phyloP scores from a whole-genome alignment of 2,113 vertebrate species.

The Pavo muticus region DNA sequence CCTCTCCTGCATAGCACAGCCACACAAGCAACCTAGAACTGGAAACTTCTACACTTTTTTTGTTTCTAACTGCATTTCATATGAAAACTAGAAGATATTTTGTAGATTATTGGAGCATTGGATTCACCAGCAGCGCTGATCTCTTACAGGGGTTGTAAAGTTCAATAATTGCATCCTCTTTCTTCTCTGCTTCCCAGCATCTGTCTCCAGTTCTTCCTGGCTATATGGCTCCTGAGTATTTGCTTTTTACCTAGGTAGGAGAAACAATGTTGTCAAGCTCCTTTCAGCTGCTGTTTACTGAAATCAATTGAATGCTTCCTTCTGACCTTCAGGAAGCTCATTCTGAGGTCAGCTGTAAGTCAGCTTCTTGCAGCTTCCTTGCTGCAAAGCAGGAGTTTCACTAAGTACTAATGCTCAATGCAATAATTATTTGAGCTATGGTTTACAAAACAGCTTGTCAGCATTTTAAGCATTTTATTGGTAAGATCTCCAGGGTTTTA shows the following conservation, averaged over 20 bases:
- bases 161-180: not conserved
- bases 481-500: not conserved
- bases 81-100: not conserved
- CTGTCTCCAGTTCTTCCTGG: not conserved
- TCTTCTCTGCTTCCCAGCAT: not conserved
- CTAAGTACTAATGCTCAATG: not conserved
- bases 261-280: not conserved
- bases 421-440: not conserved
- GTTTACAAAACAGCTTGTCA: slow-evolving; percentile 19
- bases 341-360: not conserved
- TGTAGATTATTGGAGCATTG: not conserved
- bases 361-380: slow-evolving; percentile 18
- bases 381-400: not conserved
- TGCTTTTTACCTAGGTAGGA: not conserved
- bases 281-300: slow-evolving; percentile 23
- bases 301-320: slow-evolving; percentile 48
- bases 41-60: not conserved
- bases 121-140: not conserved
- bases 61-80: not conserved
- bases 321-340: slow-evolving; percentile 29
- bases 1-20: fast-evolving
- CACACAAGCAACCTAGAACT: not conserved
- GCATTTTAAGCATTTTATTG: slow-evolving; percentile 29
- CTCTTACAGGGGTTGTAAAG: not conserved
- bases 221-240: not conserved